Base-by-base conservation (phyloP, 1,140 invertebrate genomes). In the Oscheius sp. region DNA sequence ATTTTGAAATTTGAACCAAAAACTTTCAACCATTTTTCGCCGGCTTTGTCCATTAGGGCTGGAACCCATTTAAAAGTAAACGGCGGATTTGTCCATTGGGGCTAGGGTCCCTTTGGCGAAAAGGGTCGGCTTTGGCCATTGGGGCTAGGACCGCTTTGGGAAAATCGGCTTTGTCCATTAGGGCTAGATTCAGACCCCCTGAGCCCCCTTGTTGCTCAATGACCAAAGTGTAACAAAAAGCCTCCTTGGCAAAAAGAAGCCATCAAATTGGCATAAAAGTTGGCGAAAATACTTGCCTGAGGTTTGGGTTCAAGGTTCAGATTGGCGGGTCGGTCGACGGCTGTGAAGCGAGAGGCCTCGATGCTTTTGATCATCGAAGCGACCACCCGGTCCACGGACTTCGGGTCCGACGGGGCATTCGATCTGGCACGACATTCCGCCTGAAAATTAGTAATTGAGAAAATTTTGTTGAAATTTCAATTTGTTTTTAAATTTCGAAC, bases 321-420 rank as follows among this genome's bases (percentile, higher is more conserved):
- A 34, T 36, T 36, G 7, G 61, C 26, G 10, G 61, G 61, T 63
- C 32, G 10, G 61, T 63, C 61, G 15, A 36, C 15, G 10, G 61
- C 61, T 10, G 32, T 63, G 15, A 36, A 26, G 18, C 61, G 61
- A 26, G 18, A 32, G 32, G 31, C 61, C 29, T 63, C 61, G 13
- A 63, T 63, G 31, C 61, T 63, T 63, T 63, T 63, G 61, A 63
- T 63, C 32, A 63, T 34, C 31, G 61, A 63, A 36, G 61, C 61
- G 10, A 63, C 61, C 10, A 63, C 49, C 4, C 49, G 49, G 23
- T 55, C 49, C 7, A 55, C 23, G 15, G 49, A 23, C 23, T 55
- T 55, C 7, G 49, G 7, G 23, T 7, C 49, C 4, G 49, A 13
- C 49, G 49, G 23, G 23, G 49, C 49, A 13, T 7, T 55, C 7